Evolutionary conservation across 1,140 invertebrate genomes (phyloP).

Genomic region (Phortica variegata): DNA sequence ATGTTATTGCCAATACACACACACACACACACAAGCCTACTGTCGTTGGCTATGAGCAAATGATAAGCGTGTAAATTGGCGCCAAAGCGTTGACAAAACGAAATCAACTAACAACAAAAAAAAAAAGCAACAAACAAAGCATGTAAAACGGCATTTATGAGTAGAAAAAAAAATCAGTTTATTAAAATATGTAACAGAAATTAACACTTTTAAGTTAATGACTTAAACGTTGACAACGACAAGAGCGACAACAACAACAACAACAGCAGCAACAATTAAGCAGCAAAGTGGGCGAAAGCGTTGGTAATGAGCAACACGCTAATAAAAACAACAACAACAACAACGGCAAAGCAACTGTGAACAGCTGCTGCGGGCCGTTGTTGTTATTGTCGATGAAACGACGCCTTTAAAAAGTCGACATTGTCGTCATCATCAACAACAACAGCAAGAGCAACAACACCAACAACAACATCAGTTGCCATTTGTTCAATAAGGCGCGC

Average conservation of each 20-base stretch:
- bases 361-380: no score
- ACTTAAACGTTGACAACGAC: no score
- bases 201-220: conserved; percentile 43
- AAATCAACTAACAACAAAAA: conserved; percentile 1
- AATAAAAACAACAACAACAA: neutral
- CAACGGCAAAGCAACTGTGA: neutral
- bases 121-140: conserved; percentile 3
- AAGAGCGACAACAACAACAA: conserved; percentile 8
- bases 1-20: no score
- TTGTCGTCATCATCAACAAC: no score
- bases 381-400: no score
- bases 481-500: conserved; percentile 12
- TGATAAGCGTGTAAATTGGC: conserved; percentile 34
- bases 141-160: conserved; percentile 1
- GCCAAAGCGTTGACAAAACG: conserved; percentile 20
- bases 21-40: no score
- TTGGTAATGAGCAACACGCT: no score
- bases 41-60: conserved; percentile 31
- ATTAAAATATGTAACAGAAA: conserved; percentile 24
- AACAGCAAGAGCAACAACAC: neutral
- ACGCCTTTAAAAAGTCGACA: no score
- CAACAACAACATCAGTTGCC: conserved; percentile 11
- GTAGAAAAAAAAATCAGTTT: conserved; percentile 28
- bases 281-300: no score
- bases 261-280: neutral